phyloP scores from a whole-genome alignment of 2,888 invertebrate species.

The Nemurella pictetii region DNA sequence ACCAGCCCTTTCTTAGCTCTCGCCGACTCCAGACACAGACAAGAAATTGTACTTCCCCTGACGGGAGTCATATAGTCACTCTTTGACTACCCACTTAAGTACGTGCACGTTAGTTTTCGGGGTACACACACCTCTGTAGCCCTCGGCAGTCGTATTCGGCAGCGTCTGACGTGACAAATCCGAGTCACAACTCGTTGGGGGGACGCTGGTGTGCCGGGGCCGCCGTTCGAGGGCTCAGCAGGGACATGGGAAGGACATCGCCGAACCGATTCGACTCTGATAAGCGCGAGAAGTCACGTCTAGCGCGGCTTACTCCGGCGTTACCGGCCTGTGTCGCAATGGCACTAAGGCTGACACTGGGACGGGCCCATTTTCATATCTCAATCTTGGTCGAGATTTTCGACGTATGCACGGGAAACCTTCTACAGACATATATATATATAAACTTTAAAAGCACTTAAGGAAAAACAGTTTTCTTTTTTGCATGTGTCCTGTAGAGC shows the following conservation, averaged over 20 bases:
- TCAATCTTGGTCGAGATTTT: conserved; percentile 24
- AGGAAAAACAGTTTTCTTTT: background rate
- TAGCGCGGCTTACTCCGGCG: background rate
- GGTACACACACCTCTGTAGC: too few relatives aligned
- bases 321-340: background rate
- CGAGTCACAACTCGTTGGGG: background rate
- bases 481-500: background rate
- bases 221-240: background rate
- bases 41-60: background rate
- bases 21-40: background rate
- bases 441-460: background rate
- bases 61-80: background rate
- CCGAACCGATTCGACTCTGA: background rate
- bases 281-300: background rate
- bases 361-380: conserved; percentile 16
- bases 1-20: background rate
- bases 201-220: background rate
- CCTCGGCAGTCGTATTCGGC: background rate
- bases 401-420: background rate
- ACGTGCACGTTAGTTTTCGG: background rate
- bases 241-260: background rate
- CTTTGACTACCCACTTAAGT: background rate
- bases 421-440: background rate
- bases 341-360: background rate
- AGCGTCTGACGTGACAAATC: background rate